Percentiles rank a stretch among this genome's conserved stretches.
Conservation (phyloP, 2,888 invertebrate genomes). For the Leucoma salicis region DNA sequence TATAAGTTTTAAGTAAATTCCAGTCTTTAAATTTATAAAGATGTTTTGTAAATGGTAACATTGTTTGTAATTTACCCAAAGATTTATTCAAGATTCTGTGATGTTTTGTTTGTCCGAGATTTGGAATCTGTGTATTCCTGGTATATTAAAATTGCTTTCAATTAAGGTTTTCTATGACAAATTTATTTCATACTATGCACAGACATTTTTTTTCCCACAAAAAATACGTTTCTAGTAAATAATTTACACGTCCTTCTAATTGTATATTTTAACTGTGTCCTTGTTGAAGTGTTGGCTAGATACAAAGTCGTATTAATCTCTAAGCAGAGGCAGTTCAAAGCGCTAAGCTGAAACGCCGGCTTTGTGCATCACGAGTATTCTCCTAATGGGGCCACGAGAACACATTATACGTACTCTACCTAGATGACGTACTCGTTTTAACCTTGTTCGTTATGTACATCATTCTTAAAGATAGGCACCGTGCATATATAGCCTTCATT, state of each 20-base stretch:
- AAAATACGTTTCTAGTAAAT: too few relatives aligned
- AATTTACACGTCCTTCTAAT: too few relatives aligned
- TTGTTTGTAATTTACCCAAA: neutral
- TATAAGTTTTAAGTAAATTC: constrained; percentile 11
- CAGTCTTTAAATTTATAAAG: neutral
- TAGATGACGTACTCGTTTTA: neutral
- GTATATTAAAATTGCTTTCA: too few relatives aligned
- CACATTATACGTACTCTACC: constrained; percentile 10
- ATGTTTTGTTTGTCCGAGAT: too few relatives aligned
- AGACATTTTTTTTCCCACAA: too few relatives aligned
- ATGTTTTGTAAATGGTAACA: neutral
- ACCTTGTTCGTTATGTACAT: constrained; percentile 5
- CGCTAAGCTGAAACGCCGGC: constrained; percentile 37
- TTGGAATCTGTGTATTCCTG: too few relatives aligned
- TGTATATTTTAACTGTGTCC: neutral
- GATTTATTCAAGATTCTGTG: too few relatives aligned
- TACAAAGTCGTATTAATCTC: constrained; percentile 34
- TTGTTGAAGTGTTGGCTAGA: constrained; percentile 2
- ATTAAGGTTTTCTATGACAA: too few relatives aligned
- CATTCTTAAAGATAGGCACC: neutral
- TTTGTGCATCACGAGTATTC: constrained; percentile 24
- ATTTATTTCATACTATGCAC: too few relatives aligned
- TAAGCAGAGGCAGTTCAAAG: constrained; percentile 34
- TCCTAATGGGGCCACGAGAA: constrained; percentile 29
- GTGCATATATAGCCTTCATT: too few relatives aligned